Evolutionary conservation across 2,797 vertebrate species (phyloP).

Genomic region (Lepus oiostolus): DNA sequence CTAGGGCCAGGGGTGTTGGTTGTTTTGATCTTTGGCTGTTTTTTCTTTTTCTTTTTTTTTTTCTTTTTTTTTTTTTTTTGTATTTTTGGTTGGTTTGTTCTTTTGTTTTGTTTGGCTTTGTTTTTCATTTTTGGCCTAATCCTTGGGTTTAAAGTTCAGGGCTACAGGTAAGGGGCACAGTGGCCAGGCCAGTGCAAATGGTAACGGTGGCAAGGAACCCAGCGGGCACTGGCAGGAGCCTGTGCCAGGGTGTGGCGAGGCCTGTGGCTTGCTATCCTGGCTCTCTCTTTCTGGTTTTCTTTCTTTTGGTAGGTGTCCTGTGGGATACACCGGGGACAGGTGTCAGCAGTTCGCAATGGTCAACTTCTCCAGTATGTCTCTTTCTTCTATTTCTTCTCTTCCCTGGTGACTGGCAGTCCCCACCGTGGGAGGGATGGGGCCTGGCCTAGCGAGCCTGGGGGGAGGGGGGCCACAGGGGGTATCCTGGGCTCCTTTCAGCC

Average conservation of each 20-base stretch:
- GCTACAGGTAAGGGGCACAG: conserved; percentile 90
- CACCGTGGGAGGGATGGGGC: conserved; percentile 78
- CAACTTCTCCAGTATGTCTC: conserved; percentile 99
- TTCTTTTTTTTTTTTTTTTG: conserved; percentile 80
- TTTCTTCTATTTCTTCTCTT: conserved; percentile 95
- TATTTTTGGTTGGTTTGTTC: conserved; percentile 82
- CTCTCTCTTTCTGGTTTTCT: conserved; percentile 94
- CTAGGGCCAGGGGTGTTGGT: conserved; percentile 89
- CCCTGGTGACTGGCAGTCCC: conserved; percentile 85
- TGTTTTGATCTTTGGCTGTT: conserved; percentile 85
- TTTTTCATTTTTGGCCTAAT: conserved; percentile 87
- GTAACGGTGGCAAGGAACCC: conserved; percentile 85
- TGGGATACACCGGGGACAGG: conserved; percentile 99
- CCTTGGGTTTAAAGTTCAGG: conserved; percentile 90
- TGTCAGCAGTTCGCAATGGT: conserved; percentile 99
- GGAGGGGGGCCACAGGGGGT: neutral
- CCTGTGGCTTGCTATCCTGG: conserved; percentile 95
- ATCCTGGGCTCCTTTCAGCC: conserved; percentile 45
- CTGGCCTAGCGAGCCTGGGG: conserved; percentile 87
- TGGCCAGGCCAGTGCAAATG: conserved; percentile 84
- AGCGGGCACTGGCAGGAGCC: conserved; percentile 87
- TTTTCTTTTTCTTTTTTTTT: conserved; percentile 78
- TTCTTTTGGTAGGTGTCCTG: conserved; percentile 98
- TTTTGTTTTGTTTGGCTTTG: conserved; percentile 83
- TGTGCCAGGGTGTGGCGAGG: conserved; percentile 85